These are phyloP conservation scores for Phytoseiulus persimilis DNA, from an alignment of 2,888 invertebrate genomes.

Conservation along the genomic window DNA sequence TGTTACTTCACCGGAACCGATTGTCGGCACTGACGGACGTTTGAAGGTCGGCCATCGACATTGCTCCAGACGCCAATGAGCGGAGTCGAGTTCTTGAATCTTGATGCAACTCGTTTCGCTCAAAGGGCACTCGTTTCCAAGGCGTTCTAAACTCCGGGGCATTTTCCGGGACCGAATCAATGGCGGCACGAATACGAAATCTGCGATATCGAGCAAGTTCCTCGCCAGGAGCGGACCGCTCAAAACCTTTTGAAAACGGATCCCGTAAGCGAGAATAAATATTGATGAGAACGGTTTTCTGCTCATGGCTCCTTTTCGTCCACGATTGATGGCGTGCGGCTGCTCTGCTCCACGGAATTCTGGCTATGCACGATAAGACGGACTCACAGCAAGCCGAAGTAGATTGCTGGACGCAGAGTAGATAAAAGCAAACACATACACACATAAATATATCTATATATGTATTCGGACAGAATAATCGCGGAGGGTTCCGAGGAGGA, in stretches of 20 bases:
- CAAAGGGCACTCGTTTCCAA: background rate
- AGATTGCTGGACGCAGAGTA: background rate
- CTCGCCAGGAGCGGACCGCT: no score
- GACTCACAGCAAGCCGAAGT: background rate
- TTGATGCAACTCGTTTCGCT: background rate
- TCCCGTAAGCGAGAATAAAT: background rate
- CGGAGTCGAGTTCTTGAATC: background rate
- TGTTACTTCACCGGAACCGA: background rate
- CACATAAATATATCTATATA: background rate
- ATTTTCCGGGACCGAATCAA: no score
- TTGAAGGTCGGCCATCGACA: background rate
- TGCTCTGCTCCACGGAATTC: background rate
- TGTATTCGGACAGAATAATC: background rate
- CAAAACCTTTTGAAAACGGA: no score
- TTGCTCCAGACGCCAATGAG: background rate
- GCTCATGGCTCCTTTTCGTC: background rate
- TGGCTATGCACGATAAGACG: background rate
- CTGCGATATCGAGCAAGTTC: no score
- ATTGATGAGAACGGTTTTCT: background rate
- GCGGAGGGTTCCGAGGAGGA: background rate
- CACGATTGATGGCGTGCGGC: background rate
- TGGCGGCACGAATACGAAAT: no score
- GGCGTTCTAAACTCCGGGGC: background rate
- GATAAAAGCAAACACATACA: background rate
- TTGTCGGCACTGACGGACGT: background rate